Percentiles rank a stretch among this genome's conserved stretches.
phyloP scores from a whole-genome alignment of 2,113 vertebrate genomes.

The Oncorhynchus masou region DNA sequence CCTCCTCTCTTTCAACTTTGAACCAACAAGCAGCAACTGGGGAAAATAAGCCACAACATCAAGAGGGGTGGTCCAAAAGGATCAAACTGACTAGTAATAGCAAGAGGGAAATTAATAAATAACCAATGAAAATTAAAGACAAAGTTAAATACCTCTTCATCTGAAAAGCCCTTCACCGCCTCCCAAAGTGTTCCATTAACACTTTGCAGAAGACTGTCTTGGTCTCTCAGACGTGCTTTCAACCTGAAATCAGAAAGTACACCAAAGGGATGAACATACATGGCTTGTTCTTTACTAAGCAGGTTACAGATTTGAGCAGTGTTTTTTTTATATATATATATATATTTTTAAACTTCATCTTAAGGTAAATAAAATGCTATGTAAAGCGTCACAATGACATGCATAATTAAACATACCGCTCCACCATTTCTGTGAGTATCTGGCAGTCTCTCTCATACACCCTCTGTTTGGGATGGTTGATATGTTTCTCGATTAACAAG shows the following conservation, averaged over 20 bases:
- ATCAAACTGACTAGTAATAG: not conserved
- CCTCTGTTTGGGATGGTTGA: slow-evolving; percentile 80
- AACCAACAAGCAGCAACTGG: slow-evolving; percentile 67
- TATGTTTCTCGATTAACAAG: slow-evolving; percentile 75
- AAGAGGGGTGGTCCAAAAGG: not conserved
- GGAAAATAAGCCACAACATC: not conserved
- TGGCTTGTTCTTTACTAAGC: not conserved
- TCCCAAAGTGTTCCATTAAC: slow-evolving; percentile 65
- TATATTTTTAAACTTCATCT: not conserved
- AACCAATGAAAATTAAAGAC: not conserved
- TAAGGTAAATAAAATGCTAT: too few relatives aligned
- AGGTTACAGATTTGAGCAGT: not conserved
- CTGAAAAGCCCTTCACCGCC: slow-evolving; percentile 54
- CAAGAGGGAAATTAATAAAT: not conserved
- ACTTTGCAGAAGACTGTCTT: slow-evolving; percentile 60
- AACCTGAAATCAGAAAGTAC: slow-evolving; percentile 49
- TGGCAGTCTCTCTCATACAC: slow-evolving; percentile 84
- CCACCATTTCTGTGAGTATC: slow-evolving; percentile 73
- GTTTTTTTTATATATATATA: not conserved
- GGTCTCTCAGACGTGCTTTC: slow-evolving; percentile 60
- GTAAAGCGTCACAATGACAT: not conserved
- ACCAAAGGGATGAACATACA: not conserved
- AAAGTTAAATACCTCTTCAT: slow-evolving; percentile 63
- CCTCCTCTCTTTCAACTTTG: slow-evolving; percentile 68
- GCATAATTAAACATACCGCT: slow-evolving; percentile 70